Base-by-base conservation (phyloP, 2,888 invertebrate genomes). In the Hypomecis atomaria region DNA sequence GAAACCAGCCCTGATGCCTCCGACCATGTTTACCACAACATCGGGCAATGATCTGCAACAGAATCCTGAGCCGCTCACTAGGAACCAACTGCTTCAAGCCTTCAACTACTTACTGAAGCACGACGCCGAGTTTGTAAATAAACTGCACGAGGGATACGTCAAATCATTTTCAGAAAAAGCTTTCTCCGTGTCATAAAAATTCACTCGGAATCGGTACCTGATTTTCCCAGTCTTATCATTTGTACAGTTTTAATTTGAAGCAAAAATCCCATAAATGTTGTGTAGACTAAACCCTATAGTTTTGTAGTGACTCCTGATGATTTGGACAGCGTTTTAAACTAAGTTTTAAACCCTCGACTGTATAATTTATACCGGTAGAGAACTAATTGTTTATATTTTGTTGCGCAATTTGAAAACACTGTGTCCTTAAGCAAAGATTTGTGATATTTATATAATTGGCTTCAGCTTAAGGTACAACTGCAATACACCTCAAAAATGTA, bases 61-160 rank as follows among this genome's bases (percentile, higher is more conserved):
- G 38, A 76, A 88, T 7, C 92, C 95, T 0, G 96, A 97, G 84
- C 97, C 97, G 11, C 93, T 98, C 56, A 98, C 97, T 49, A 96
- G 96, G 85, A 96, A 97, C 82, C 98, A 98, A 85, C 93, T 98
- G 66, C 95, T 97, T 42, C 98, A 98, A 90, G 98, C 98, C 37
- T 95, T 98, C 81, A 95, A 96, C 77, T 96, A 98, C 90, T 94
- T 98, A 63, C 93, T 98, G 63, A 96, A 97, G 90, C 96, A 96
- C 87, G 98, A 98, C 86, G 94, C 96, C 40, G 96, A 97, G 73
- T 98, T 98, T 90, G 95, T 98, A 42, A 96, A 95, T 81, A 97
- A 97, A 87, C 93, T 98, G 69, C 98, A 98, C 83, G 97, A 98
- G 89, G 98, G 97, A 59, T 98, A 98, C 84, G 96, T 98, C 13